These are phyloP conservation scores for Zoanthus gigantus DNA, from an alignment of 92 coral and sea anemone species.

Conservation along the genomic window DNA sequence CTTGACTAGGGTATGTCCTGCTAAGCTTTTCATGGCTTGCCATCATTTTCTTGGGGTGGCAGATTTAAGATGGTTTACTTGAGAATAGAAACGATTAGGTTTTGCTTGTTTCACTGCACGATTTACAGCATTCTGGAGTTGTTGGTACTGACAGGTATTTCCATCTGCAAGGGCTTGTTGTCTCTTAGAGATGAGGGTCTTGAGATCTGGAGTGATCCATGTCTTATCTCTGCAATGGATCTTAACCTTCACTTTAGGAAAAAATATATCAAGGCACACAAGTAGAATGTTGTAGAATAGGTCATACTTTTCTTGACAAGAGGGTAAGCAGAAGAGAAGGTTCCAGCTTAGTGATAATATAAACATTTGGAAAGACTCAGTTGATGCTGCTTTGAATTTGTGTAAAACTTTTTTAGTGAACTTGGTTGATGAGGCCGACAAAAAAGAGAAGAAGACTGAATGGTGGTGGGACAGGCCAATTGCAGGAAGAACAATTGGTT, in stretches of 20 bases:
- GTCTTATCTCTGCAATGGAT: slow-evolving; percentile 49
- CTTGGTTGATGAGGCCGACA: slow-evolving; percentile 40
- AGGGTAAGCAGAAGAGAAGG: slow-evolving; percentile 38
- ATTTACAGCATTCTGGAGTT: slow-evolving; percentile 40
- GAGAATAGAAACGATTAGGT: slow-evolving; percentile 30
- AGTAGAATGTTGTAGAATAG: slow-evolving; percentile 42
- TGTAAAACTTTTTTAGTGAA: slow-evolving; percentile 33
- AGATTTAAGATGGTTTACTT: slow-evolving; percentile 51
- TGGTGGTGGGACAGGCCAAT: slow-evolving; percentile 52
- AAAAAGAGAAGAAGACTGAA: slow-evolving; percentile 47
- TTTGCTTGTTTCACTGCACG: slow-evolving; percentile 35
- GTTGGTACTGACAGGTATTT: slow-evolving; percentile 7
- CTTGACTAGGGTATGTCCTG: slow-evolving; percentile 45
- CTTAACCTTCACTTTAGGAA: slow-evolving; percentile 26
- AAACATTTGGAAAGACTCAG: slow-evolving; percentile 26
- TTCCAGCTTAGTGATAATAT: slow-evolving; percentile 41
- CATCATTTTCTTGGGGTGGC: slow-evolving; percentile 47
- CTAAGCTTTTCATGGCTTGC: slow-evolving; percentile 45
- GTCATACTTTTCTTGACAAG: slow-evolving; percentile 44
- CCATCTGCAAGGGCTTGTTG: slow-evolving; percentile 40
- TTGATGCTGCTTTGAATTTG: slow-evolving; percentile 34
- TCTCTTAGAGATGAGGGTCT: slow-evolving; percentile 38
- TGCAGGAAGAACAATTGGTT: slow-evolving; percentile 38
- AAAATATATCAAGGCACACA: slow-evolving; percentile 34
- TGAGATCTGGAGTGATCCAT: slow-evolving; percentile 52